A percentile compares a stretch with the other conserved stretches of the same genome.
Evolutionary conservation across 2,113 vertebrate species (phyloP).

Genomic region (Platanista minor): DNA sequence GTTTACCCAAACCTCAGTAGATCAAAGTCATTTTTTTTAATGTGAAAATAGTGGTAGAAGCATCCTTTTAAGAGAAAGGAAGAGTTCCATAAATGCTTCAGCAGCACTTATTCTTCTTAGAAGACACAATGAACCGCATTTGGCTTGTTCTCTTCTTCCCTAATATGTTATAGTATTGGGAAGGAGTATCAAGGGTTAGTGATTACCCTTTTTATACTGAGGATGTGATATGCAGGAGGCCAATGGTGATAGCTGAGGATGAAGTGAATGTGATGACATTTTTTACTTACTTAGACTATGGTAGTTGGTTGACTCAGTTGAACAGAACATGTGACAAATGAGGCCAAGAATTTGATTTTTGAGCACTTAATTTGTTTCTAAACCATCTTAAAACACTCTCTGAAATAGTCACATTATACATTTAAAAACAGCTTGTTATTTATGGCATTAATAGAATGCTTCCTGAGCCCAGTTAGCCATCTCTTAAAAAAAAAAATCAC

Average conservation of each 20-base stretch:
- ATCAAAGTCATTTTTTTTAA: background rate
- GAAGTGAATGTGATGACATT: background rate
- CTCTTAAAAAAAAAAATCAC: background rate
- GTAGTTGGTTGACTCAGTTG: background rate
- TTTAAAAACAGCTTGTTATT: background rate
- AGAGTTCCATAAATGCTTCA: background rate
- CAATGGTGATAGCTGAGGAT: background rate
- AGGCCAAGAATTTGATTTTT: background rate
- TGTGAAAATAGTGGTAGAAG: background rate
- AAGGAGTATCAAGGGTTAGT: background rate
- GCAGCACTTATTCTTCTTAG: background rate
- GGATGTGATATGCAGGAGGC: background rate
- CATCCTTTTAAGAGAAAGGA: background rate
- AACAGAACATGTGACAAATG: background rate
- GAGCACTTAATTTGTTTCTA: conserved; percentile 4
- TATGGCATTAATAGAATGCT: background rate
- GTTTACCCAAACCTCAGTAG: background rate
- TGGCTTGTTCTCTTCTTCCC: background rate
- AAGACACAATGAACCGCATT: background rate
- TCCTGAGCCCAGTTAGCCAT: background rate
- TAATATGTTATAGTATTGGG: background rate
- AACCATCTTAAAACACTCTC: conserved; percentile 11
- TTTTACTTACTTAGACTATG: background rate
- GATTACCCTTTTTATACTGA: conserved; percentile 4
- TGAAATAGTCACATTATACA: background rate